These are phyloP conservation scores for Leptogaster cylindrica DNA, from an alignment of 2,888 invertebrate genomes.

Conservation along the genomic window DNA sequence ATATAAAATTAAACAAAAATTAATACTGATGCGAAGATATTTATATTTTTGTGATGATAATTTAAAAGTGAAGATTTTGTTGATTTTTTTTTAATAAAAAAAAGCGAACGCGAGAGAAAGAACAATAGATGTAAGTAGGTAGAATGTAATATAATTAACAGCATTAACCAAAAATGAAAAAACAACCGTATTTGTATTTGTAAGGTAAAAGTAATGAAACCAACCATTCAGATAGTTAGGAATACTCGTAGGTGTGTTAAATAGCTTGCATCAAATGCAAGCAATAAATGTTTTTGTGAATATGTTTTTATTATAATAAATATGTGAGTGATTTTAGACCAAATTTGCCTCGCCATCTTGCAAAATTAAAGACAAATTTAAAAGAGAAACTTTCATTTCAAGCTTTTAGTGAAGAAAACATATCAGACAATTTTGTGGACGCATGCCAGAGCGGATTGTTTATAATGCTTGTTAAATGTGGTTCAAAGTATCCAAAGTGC, in stretches of 20 bases:
- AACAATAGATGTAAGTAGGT: slow-evolving; percentile 29
- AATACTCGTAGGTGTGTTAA: slow-evolving; percentile 14
- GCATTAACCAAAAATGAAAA: slow-evolving; percentile 26
- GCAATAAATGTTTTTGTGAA: slow-evolving; percentile 20
- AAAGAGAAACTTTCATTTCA: too few relatives aligned
- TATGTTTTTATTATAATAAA: slow-evolving; percentile 17
- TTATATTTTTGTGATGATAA: slow-evolving; percentile 36
- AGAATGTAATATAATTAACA: slow-evolving; percentile 30
- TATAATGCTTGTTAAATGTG: too few relatives aligned
- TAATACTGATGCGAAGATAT: slow-evolving; percentile 9
- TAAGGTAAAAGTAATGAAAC: slow-evolving; percentile 23
- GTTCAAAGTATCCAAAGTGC: too few relatives aligned
- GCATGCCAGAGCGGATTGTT: too few relatives aligned
- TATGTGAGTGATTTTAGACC: background rate
- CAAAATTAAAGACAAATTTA: background rate
- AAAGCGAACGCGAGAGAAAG: background rate
- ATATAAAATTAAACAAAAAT: background rate
- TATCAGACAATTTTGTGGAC: too few relatives aligned
- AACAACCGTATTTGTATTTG: slow-evolving; percentile 30
- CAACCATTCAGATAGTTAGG: slow-evolving; percentile 31
- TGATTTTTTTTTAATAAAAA: background rate
- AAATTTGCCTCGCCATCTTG: background rate
- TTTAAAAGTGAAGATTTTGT: slow-evolving; percentile 27
- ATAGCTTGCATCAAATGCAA: slow-evolving; percentile 19
- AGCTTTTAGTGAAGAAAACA: too few relatives aligned